A percentile compares a stretch with the other conserved stretches of the same genome.
Evolutionary conservation across 1,140 invertebrate genomes (phyloP).

Genomic region (Macrostomum lignano): DNA sequence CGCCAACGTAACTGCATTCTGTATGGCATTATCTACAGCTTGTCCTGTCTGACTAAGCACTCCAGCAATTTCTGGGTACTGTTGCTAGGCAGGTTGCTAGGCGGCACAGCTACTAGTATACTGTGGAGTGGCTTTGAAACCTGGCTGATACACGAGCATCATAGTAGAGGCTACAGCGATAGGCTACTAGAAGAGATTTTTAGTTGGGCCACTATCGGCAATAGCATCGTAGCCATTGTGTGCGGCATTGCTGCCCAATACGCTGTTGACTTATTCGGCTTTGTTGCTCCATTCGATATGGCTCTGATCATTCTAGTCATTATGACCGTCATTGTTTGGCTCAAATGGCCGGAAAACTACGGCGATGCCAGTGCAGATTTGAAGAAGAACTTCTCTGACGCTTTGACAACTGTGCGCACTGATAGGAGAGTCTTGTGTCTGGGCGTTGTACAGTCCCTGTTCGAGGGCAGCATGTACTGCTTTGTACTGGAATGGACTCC

Average conservation of each 20-base stretch:
- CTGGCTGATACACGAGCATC: slow-evolving; percentile 40
- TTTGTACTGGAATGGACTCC: slow-evolving; percentile 46
- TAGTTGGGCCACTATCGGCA: slow-evolving; percentile 38
- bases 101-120: slow-evolving; percentile 41
- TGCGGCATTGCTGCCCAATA: slow-evolving; percentile 37
- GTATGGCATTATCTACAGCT: slow-evolving; percentile 37
- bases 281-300: slow-evolving; percentile 38
- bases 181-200: slow-evolving; percentile 28
- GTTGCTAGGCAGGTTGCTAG: slow-evolving; percentile 34
- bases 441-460: too few relatives aligned
- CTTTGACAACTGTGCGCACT: slow-evolving; percentile 18
- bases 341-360: slow-evolving; percentile 36
- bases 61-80: slow-evolving; percentile 29
- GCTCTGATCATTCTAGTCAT: slow-evolving; percentile 33
- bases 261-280: slow-evolving; percentile 33
- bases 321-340: slow-evolving; percentile 30
- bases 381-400: slow-evolving; percentile 18
- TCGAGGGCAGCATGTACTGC: slow-evolving; percentile 43
- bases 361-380: slow-evolving; percentile 28
- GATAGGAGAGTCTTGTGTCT: too few relatives aligned
- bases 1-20: slow-evolving; percentile 30
- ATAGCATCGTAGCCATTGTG: slow-evolving; percentile 38
- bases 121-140: slow-evolving; percentile 43
- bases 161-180: too few relatives aligned
- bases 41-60: slow-evolving; percentile 38